A percentile compares a stretch with the other conserved stretches of the same genome.
phyloP scores from a whole-genome alignment of 2,888 invertebrate species.

The Anaspis maculata region DNA sequence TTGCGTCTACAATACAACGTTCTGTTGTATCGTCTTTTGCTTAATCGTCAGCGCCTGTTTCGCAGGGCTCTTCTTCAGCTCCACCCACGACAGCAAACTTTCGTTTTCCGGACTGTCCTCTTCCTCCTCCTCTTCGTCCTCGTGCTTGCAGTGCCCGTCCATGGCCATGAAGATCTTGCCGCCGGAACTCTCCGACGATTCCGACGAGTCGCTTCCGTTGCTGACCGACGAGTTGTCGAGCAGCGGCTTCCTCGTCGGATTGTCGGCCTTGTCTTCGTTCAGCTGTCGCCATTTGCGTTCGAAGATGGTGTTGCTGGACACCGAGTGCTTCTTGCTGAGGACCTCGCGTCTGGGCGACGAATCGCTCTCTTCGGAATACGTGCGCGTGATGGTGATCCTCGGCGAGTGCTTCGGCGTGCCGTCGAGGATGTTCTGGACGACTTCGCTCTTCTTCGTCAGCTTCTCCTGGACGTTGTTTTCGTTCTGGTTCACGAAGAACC shows the following conservation, averaged over 20 bases:
- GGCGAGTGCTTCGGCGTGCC: constrained; percentile 46
- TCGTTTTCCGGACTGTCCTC: too few species aligned
- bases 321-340: constrained; percentile 36
- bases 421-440: constrained; percentile 30
- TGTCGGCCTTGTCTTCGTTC: constrained; percentile 26
- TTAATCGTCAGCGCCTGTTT: too few species aligned
- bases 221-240: constrained; percentile 28
- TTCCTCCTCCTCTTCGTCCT: too few species aligned
- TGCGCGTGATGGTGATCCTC: constrained; percentile 62
- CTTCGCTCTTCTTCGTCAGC: constrained; percentile 21
- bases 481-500: constrained; percentile 49
- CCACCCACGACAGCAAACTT: too few species aligned
- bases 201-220: constrained; percentile 45
- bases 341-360: constrained; percentile 34
- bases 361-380: constrained; percentile 65
- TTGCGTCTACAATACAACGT: constrained; percentile 36
- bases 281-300: constrained; percentile 40
- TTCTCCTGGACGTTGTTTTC: constrained; percentile 13
- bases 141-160: too few species aligned
- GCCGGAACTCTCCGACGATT: constrained; percentile 36
- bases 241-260: constrained; percentile 29
- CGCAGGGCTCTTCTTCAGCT: too few species aligned
- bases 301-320: constrained; percentile 39
- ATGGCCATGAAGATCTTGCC: constrained; percentile 39
- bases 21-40: constrained; percentile 30